These are phyloP conservation scores for Hermodice carunculata DNA, from an alignment of 2,888 invertebrate species.

Conservation along the genomic window DNA sequence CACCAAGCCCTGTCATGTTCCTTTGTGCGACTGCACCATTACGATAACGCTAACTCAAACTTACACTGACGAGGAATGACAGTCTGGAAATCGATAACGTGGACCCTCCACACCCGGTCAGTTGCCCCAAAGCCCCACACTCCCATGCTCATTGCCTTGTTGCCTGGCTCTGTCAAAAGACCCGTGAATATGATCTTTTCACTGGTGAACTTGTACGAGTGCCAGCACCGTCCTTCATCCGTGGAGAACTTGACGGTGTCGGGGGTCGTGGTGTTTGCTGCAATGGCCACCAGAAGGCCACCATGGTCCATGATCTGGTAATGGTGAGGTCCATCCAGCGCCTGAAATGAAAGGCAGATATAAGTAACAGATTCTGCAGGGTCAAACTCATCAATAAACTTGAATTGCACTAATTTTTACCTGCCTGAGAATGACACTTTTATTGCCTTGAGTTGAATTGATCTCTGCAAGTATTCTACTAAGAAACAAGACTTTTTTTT, in stretches of 20 bases:
- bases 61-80: conserved; percentile 57
- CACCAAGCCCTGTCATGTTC: no score
- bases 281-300: conserved; percentile 64
- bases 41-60: no score
- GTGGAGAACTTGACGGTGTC: conserved; percentile 64
- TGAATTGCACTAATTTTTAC: no score
- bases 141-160: conserved; percentile 60
- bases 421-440: no score
- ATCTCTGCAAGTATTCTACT: no score
- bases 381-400: no score
- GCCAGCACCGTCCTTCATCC: conserved; percentile 68
- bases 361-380: not conserved
- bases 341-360: conserved; percentile 44
- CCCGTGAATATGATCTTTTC: conserved; percentile 45
- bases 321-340: conserved; percentile 64
- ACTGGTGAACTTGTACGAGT: conserved; percentile 60
- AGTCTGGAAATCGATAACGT: conserved; percentile 61
- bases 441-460: no score
- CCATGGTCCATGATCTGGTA: conserved; percentile 68
- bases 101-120: conserved; percentile 57
- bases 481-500: no score
- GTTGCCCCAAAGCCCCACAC: conserved; percentile 63
- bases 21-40: no score
- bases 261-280: conserved; percentile 41
- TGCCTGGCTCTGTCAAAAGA: conserved; percentile 66